Evolutionary conservation across 2,888 invertebrate genomes (phyloP), one percentile per base, ranked within the genome.

Genomic region (Drosophila melanocephala): DNA sequence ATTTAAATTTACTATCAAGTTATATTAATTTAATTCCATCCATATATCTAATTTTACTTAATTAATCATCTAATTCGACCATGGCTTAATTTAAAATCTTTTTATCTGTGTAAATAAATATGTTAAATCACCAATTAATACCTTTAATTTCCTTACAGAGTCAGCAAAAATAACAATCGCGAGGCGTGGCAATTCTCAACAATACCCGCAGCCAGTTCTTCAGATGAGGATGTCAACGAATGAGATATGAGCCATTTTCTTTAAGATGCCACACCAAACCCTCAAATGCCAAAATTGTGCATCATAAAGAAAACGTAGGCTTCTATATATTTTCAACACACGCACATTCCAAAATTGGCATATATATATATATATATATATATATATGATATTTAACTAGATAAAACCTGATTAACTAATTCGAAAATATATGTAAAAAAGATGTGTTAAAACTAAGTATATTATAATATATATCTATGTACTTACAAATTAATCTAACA

Each of bases 151-250:
- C 0, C 26, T 72, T 80, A 12, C 92, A 95, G 95, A 53, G 91
- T 90, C 50, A 92, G 90, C 52, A 94, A 87, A 93, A 95, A 94
- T 93, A 93, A 90, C 67, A 95, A 94, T 94, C 95, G 84, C 92
- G 95, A 81, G 94, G 95, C 82, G 93, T 95, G 95, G 95, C 86
- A 87, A 32, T 95, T 95, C 91, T 95, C 95, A 89, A 95, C 95
- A 59, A 95, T 95, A 78, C 95, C 95, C 19, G 95, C 95, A 81
- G 95, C 95, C 70, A 94, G 94, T 66, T 94, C 94, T 61, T 94
- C 94, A 7, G 94, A 94, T 65, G 94, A 94, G 72, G 94, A 94
- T 79, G 81, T 93, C 71, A 93, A 93, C 81, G 93, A 93, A 93
- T 94, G 93, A 94, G 93, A 94, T 92, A 92, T 93, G 88, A 93